phyloP scores from a whole-genome alignment of 2,888 invertebrate genomes.

The Rhabditoides inermis region DNA sequence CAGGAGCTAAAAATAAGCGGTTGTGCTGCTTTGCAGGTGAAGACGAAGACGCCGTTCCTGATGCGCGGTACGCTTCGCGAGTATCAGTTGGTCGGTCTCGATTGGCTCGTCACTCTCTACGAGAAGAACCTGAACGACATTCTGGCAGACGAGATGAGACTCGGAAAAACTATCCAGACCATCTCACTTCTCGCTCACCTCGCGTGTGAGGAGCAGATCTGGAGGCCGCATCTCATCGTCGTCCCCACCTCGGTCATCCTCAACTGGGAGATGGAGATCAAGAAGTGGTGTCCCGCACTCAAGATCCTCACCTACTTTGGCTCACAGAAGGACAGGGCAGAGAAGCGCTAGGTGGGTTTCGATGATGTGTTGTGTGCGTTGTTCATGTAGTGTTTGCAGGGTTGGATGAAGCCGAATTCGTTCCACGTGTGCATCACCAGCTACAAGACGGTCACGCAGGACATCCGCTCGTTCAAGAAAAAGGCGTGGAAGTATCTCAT shows the following conservation, averaged over 20 bases:
- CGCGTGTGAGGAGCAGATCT: constrained; percentile 80
- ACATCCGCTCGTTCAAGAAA: constrained; percentile 89
- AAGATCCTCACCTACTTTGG: constrained; percentile 98
- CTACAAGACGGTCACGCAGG: constrained; percentile 78
- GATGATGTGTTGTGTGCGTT: background rate
- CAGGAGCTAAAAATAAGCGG: background rate
- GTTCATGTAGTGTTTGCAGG: constrained; percentile 51
- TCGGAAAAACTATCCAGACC: too few relatives aligned
- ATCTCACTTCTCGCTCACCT: constrained; percentile 86
- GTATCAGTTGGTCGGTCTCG: constrained; percentile 92
- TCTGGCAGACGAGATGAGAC: constrained; percentile 57
- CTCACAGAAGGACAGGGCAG: constrained; percentile 76
- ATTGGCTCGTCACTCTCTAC: constrained; percentile 93
- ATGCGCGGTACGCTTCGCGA: constrained; percentile 81
- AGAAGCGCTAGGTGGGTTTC: constrained; percentile 56
- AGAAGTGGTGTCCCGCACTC: constrained; percentile 98
- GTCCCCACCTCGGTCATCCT: constrained; percentile 98
- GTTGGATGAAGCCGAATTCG: constrained; percentile 97
- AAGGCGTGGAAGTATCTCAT: constrained; percentile 97
- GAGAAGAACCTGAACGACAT: constrained; percentile 89
- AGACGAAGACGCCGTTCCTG: constrained; percentile 83
- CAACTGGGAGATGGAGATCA: constrained; percentile 99
- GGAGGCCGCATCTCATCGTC: constrained; percentile 97
- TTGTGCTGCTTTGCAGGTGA: constrained; percentile 64
- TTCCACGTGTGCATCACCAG: constrained; percentile 66